phyloP scores from a whole-genome alignment of 1,140 invertebrate species.

The Saccostrea echinata region DNA sequence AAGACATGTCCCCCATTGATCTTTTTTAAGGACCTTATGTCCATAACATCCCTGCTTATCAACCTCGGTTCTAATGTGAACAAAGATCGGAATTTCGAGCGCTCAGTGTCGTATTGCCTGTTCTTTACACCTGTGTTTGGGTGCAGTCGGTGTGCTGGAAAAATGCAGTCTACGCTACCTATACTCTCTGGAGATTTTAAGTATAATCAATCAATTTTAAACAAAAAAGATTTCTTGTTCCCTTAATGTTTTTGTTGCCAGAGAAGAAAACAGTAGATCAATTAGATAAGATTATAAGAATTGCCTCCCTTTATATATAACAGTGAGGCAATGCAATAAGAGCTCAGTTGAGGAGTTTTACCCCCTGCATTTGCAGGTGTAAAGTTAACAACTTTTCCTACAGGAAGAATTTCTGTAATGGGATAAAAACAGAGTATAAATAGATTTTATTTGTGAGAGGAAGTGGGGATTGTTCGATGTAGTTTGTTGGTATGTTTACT shows the following conservation, averaged over 20 bases:
- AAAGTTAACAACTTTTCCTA: neutral
- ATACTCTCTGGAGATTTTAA: neutral
- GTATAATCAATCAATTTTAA: conserved; percentile 32
- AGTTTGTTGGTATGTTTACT: conserved; percentile 16
- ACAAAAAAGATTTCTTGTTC: neutral
- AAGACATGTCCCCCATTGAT: conserved; percentile 17
- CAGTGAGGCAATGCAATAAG: neutral
- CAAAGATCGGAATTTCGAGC: conserved; percentile 27
- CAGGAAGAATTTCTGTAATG: conserved; percentile 3
- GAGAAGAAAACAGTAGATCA: neutral
- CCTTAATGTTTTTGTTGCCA: neutral
- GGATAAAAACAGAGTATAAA: neutral
- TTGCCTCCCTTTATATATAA: neutral
- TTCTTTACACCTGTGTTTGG: conserved; percentile 26
- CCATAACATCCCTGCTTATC: neutral
- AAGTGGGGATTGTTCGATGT: neutral
- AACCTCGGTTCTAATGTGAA: neutral
- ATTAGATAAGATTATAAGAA: neutral
- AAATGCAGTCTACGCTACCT: neutral
- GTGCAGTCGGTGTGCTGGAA: conserved; percentile 18
- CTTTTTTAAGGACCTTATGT: neutral
- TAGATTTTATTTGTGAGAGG: conserved; percentile 19
- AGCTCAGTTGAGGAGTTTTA: neutral
- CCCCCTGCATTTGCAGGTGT: no score
- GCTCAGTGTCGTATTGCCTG: neutral